phyloP scores from a whole-genome alignment of 1,140 invertebrate species.

The Physella acuta region DNA sequence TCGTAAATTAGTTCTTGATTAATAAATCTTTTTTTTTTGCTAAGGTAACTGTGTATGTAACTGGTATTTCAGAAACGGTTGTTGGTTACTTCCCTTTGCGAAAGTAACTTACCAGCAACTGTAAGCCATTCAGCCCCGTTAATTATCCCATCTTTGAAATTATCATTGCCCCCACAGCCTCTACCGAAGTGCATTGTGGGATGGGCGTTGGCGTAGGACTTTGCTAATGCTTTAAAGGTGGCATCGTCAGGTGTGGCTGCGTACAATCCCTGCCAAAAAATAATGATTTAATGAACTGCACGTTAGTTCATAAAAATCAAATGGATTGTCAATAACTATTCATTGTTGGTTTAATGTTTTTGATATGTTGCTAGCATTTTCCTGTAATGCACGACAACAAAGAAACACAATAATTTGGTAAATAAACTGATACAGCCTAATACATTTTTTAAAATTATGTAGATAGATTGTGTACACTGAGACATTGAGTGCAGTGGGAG shows the following conservation, averaged over 20 bases:
- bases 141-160: conserved; percentile 70
- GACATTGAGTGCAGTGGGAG: too few species aligned
- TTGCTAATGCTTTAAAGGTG: conserved; percentile 44
- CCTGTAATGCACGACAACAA: too few species aligned
- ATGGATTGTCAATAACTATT: not conserved
- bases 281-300: conserved; percentile 1
- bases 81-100: too few species aligned
- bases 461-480: too few species aligned
- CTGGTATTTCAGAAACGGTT: too few species aligned
- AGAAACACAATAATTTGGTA: too few species aligned
- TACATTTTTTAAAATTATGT: too few species aligned
- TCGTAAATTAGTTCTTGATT: too few species aligned
- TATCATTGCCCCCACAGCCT: conserved; percentile 21
- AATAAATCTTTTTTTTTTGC: too few species aligned
- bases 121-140: conserved; percentile 85
- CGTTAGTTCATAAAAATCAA: not conserved
- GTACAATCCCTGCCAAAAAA: conserved; percentile 24
- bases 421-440: too few species aligned
- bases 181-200: conserved; percentile 13
- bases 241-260: conserved; percentile 36
- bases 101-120: conserved; percentile 65
- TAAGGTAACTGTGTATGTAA: too few species aligned
- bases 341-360: not conserved
- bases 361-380: too few species aligned
- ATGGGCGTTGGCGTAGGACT: conserved; percentile 44